phyloP scores from a whole-genome alignment of 2,797 vertebrate genomes.

The Crenichthys baileyi region DNA sequence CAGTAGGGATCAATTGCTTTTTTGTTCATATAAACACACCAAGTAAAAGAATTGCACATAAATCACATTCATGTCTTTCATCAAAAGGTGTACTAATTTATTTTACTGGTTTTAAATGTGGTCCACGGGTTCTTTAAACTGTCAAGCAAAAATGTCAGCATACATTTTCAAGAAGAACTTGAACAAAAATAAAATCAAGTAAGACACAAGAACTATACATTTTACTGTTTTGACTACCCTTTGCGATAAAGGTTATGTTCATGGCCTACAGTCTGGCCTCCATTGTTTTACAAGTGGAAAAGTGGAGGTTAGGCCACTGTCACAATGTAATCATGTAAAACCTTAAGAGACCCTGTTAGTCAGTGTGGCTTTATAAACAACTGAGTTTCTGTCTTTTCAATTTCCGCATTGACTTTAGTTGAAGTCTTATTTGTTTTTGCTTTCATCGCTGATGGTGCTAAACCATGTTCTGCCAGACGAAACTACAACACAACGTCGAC shows the following conservation, averaged over 20 bases:
- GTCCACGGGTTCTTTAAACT: background rate
- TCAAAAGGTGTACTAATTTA: background rate
- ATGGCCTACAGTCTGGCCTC: background rate
- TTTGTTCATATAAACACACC: background rate
- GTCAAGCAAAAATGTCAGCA: background rate
- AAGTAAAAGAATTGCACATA: background rate
- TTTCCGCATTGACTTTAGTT: background rate
- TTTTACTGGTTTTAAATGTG: background rate
- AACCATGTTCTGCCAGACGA: background rate
- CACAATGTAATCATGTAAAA: background rate
- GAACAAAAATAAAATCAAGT: background rate
- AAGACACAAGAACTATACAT: background rate
- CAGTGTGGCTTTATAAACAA: background rate
- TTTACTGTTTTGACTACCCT: background rate
- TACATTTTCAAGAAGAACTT: background rate
- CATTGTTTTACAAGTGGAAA: no score
- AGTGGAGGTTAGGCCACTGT: background rate
- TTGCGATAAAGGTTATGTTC: background rate
- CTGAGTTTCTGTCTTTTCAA: background rate
- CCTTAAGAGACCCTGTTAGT: background rate
- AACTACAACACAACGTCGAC: background rate
- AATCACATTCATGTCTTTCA: background rate
- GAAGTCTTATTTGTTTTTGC: background rate
- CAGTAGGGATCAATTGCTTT: background rate
- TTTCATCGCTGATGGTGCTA: background rate